Evolutionary conservation across 2,797 vertebrate genomes (phyloP).

Genomic region (Loriculus beryllinus): DNA sequence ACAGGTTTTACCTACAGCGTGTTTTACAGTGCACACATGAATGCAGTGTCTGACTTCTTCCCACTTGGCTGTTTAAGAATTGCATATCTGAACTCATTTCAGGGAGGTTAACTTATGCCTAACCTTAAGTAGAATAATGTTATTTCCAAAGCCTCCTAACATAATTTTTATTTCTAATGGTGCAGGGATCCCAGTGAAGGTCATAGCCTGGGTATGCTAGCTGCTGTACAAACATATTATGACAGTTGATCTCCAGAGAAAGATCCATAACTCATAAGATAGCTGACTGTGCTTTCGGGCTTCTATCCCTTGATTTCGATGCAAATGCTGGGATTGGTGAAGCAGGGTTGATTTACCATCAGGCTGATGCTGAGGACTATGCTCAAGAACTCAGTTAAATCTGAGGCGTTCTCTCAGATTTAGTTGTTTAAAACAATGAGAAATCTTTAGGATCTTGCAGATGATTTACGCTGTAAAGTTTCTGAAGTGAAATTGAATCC

Average conservation of each 20-base stretch:
- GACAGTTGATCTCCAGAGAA: not conserved
- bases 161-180: conserved; percentile 18
- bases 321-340: not conserved
- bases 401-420: not conserved
- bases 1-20: not conserved
- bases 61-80: not conserved
- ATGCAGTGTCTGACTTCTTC: not conserved
- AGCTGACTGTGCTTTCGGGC: not conserved
- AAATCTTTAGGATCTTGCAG: not conserved
- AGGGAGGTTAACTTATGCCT: not conserved
- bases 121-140: not conserved
- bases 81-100: conserved; percentile 4
- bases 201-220: not conserved
- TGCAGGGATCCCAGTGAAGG: not conserved
- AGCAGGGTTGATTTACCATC: not conserved
- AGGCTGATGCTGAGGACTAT: not conserved
- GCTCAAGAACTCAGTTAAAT: not conserved
- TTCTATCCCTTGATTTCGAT: not conserved
- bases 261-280: not conserved
- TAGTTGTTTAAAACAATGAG: not conserved
- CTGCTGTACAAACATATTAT: not conserved
- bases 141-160: not conserved
- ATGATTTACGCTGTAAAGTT: not conserved
- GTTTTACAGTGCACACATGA: not conserved
- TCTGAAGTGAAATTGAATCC: not conserved